Percentiles rank a stretch among this genome's conserved stretches.
phyloP scores from a whole-genome alignment of 2,888 invertebrate genomes.

The Disparrhopalites patrizii region DNA sequence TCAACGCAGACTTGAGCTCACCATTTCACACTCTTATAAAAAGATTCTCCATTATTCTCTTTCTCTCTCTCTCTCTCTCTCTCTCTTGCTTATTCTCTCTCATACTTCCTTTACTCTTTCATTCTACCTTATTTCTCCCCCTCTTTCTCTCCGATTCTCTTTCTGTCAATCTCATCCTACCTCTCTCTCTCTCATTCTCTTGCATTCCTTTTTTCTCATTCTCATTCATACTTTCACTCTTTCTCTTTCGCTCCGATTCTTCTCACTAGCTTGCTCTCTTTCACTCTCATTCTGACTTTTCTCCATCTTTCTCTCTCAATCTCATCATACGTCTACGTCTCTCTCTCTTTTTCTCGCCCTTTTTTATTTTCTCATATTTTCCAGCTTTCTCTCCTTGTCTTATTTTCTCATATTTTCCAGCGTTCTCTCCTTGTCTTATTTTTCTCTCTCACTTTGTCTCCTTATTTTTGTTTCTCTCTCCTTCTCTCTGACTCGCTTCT shows the following conservation, averaged over 20 bases:
- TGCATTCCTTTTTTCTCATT: not conserved
- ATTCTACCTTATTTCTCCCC: not conserved
- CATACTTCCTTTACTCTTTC: conserved; percentile 8
- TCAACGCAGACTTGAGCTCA: conserved; percentile 27
- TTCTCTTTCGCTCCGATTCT: not conserved
- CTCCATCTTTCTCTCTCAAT: not conserved
- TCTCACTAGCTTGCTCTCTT: not conserved
- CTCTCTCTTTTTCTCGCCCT: not conserved
- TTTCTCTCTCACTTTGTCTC: conserved; percentile 23
- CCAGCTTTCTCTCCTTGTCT: conserved; percentile 8
- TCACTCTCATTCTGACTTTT: not conserved
- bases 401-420: conserved; percentile 20
- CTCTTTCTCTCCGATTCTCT: conserved; percentile 4
- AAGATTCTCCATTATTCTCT: no score
- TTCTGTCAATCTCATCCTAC: not conserved
- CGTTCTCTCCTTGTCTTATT: no score
- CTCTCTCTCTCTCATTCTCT: not conserved
- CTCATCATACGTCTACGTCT: not conserved
- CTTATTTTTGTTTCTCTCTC: conserved; percentile 9
- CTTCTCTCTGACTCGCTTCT: no score
- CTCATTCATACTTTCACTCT: not conserved
- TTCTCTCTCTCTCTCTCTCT: conserved; percentile 5
- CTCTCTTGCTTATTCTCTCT: not conserved
- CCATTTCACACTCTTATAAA: conserved; percentile 22
- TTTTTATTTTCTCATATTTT: conserved; percentile 1